These are phyloP conservation scores for Tridacna crocea DNA, from an alignment of 2,888 invertebrate species.

Conservation along the genomic window DNA sequence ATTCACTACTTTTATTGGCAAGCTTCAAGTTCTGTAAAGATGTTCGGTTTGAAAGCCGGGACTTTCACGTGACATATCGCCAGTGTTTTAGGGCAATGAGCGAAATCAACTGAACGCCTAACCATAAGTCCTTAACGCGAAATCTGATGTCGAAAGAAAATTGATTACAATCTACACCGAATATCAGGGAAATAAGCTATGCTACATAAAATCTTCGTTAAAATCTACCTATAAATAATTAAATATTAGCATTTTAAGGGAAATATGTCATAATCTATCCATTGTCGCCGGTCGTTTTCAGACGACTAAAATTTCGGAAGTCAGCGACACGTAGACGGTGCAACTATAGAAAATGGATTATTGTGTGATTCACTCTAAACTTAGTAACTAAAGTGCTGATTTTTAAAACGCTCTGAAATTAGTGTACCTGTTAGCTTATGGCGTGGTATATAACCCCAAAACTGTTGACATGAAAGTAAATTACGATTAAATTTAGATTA, in stretches of 20 bases:
- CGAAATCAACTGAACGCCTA: no score
- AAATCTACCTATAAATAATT: neutral
- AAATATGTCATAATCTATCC: neutral
- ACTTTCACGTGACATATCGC: neutral
- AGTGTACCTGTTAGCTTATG: neutral
- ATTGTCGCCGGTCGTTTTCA: no score
- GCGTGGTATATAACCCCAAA: neutral
- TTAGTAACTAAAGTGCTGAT: neutral
- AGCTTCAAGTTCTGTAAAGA: neutral
- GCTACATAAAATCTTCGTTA: neutral
- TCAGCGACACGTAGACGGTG: slow-evolving; percentile 5
- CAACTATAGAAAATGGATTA: neutral
- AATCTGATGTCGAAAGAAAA: neutral
- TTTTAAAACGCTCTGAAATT: neutral
- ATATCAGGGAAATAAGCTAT: neutral
- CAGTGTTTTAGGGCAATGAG: no score
- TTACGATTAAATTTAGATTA: no score
- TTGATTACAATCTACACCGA: neutral
- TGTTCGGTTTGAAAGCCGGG: neutral
- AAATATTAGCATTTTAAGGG: neutral
- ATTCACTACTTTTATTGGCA: no score
- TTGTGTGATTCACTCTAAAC: neutral
- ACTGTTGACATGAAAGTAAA: no score
- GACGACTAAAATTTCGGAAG: no score
- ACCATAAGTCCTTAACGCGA: neutral